Percentiles rank a stretch among this genome's conserved stretches.
Evolutionary conservation across 2,797 vertebrate genomes (phyloP).

Genomic region (Mareca penelope): DNA sequence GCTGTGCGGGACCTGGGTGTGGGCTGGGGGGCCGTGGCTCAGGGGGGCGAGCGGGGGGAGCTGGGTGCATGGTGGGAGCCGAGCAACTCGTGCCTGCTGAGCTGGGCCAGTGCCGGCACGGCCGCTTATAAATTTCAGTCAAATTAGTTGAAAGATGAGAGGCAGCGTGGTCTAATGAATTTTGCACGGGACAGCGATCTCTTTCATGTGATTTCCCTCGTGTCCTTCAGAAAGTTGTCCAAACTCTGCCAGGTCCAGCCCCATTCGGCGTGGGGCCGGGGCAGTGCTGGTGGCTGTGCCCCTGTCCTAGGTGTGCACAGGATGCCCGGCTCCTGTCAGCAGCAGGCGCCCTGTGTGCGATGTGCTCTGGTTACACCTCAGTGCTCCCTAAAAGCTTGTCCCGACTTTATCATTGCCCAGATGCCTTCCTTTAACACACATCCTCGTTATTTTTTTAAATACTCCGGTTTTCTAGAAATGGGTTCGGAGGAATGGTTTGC

Average conservation of each 20-base stretch:
- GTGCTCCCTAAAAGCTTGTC: background rate
- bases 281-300: background rate
- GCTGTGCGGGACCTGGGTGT: background rate
- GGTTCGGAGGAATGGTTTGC: accelerated
- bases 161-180: accelerated
- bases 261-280: background rate
- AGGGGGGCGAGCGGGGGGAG: background rate
- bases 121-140: accelerated
- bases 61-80: accelerated
- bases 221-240: background rate
- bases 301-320: accelerated
- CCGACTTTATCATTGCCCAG: background rate
- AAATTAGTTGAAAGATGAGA: accelerated
- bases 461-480: background rate
- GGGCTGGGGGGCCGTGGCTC: background rate
- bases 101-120: background rate
- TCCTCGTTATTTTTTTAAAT: background rate
- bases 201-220: background rate
- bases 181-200: background rate
- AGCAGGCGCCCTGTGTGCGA: accelerated
- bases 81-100: accelerated
- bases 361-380: accelerated
- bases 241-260: background rate
- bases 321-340: background rate
- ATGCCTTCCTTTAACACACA: background rate